Percentiles rank a stretch among this genome's conserved stretches.
Evolutionary conservation across 2,797 vertebrate species (phyloP).

Genomic region (Muraenolepis orangiensis): DNA sequence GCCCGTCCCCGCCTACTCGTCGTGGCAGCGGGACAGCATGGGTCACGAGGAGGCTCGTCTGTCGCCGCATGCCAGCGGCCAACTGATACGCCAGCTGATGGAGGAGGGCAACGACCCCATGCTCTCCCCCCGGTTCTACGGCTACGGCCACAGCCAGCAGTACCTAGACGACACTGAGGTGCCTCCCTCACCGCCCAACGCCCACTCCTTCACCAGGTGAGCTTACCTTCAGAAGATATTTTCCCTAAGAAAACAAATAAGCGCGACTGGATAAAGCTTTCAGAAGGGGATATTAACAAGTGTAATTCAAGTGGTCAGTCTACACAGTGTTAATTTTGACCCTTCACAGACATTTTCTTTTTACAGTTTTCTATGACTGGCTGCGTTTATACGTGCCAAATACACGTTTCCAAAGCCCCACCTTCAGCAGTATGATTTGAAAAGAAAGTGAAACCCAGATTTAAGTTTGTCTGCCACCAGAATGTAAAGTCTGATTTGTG

Average conservation of each 20-base stretch:
- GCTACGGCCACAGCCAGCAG: conserved; percentile 88
- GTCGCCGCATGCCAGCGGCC: conserved; percentile 86
- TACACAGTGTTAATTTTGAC: too few relatives aligned
- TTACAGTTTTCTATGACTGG: too few relatives aligned
- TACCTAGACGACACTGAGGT: conserved; percentile 96
- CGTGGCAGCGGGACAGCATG: conserved; percentile 83
- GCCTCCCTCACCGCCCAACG: conserved; percentile 93
- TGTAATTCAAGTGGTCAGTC: too few relatives aligned
- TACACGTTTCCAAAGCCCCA: background rate
- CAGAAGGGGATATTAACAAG: too few relatives aligned
- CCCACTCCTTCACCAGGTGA: conserved; percentile 94
- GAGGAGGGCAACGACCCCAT: conserved; percentile 92
- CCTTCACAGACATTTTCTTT: background rate
- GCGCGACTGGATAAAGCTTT: too few relatives aligned
- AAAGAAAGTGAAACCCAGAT: too few relatives aligned
- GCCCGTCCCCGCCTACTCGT: conserved; percentile 81
- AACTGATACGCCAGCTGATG: conserved; percentile 87
- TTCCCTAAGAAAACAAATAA: too few relatives aligned
- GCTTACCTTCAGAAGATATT: too few relatives aligned
- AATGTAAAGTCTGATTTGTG: too few relatives aligned
- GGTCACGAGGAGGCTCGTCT: conserved; percentile 85
- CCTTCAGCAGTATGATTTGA: too few relatives aligned
- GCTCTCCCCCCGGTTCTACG: conserved; percentile 93
- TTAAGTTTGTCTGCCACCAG: too few relatives aligned
- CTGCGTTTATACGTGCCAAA: background rate